These are phyloP conservation scores for Chelon labrosus DNA, from an alignment of 2,797 vertebrate genomes.

Conservation along the genomic window DNA sequence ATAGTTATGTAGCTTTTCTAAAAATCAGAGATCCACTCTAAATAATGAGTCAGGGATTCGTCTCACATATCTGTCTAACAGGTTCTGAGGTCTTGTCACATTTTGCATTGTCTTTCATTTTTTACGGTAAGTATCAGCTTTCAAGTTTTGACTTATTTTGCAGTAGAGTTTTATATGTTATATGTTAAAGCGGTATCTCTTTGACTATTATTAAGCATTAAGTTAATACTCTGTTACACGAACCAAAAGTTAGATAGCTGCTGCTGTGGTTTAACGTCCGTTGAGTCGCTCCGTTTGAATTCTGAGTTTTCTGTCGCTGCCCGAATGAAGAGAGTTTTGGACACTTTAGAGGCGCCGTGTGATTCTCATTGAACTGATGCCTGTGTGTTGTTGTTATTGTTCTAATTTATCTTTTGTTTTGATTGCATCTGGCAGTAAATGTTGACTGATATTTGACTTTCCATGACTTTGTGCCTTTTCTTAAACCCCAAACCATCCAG, in stretches of 20 bases:
- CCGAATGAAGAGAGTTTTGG: constrained; percentile 7
- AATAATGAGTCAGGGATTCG: neutral
- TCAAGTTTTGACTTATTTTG: constrained; percentile 4
- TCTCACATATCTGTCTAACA: neutral
- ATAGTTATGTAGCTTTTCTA: neutral
- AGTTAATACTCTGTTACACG: neutral
- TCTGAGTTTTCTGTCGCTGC: neutral
- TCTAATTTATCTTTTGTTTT: constrained; percentile 54
- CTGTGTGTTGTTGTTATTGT: constrained; percentile 29
- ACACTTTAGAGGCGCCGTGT: constrained; percentile 8
- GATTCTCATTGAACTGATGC: constrained; percentile 23
- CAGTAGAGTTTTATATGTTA: neutral
- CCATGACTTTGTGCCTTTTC: neutral
- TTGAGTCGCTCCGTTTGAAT: constrained; percentile 3
- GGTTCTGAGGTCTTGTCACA: neutral
- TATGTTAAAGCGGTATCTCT: neutral
- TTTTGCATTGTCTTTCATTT: neutral
- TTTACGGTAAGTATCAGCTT: neutral
- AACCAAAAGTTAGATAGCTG: neutral
- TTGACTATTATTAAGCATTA: constrained; percentile 20
- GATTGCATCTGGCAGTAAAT: constrained; percentile 61
- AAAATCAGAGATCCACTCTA: neutral
- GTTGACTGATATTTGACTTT: constrained; percentile 38
- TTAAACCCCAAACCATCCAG: too few species aligned
- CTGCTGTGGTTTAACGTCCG: neutral